Percentiles rank a stretch among this genome's conserved stretches.
Conservation (phyloP, 2,888 invertebrate species). For the Cerceris ruficornis region DNA sequence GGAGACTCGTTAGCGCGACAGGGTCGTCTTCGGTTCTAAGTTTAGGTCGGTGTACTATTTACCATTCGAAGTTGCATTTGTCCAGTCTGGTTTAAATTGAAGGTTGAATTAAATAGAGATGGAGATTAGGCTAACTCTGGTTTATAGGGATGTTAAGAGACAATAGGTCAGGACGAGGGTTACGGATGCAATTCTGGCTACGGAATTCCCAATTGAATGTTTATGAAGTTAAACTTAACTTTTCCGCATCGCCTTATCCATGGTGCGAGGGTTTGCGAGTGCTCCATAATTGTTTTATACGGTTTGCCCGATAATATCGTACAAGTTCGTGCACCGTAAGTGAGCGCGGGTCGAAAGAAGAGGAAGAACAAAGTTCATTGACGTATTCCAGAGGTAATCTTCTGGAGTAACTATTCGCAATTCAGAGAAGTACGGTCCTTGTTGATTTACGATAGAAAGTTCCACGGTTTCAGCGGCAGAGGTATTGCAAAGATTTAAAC, state of each 20-base stretch:
- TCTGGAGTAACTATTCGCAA: conserved; percentile 17
- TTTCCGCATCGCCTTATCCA: neutral
- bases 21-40: neutral
- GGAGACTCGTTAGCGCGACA: neutral
- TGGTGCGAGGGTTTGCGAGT: too few relatives aligned
- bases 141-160: conserved; percentile 27
- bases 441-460: conserved; percentile 63
- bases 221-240: conserved; percentile 6
- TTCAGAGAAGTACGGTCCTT: conserved; percentile 14
- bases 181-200: conserved; percentile 2
- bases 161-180: conserved; percentile 18
- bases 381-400: neutral
- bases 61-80: conserved; percentile 16
- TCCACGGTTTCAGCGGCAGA: conserved; percentile 25
- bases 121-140: conserved; percentile 32
- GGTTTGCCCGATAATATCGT: too few relatives aligned
- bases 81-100: conserved; percentile 16
- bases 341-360: too few relatives aligned
- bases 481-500: conserved; percentile 53
- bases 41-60: neutral
- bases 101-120: conserved; percentile 26
- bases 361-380: neutral
- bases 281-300: too few relatives aligned
- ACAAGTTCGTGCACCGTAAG: too few relatives aligned
- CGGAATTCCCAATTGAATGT: conserved; percentile 17